Base-by-base conservation (phyloP, 2,797 vertebrate genomes). In the Sebastes iracundus region DNA sequence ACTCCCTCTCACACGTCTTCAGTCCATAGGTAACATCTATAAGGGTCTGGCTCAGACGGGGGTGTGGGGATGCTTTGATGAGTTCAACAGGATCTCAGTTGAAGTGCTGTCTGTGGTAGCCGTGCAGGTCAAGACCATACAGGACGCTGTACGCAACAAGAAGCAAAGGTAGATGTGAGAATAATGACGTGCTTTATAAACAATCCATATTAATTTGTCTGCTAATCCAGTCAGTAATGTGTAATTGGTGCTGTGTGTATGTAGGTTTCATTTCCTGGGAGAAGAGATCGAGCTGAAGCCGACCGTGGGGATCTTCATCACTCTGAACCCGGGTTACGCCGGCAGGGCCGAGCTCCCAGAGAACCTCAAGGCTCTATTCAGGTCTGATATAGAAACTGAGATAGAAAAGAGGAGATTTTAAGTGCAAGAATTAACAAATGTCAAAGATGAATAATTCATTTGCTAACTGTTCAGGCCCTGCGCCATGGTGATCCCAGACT, bases 341-440 rank as follows among this genome's bases (percentile, higher is more conserved):
- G 96, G 96, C 4, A 95, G 96, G 87, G 91, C 93, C 4, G 93
- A 91, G 78, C 94, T 97, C 22, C 96, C 94, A 6, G 95, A 97
- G 93, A 97, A 97, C 85, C 96, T 95, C 10, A 96, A 96, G 82
- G 92, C 92, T 67, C 87, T 96, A 8, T 97, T 97, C 91, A 96
- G 93, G 95, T 97, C 55, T 64, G 77, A 75, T 30, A 18, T 46
- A 46, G 16, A 46, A 46, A 46, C 16, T 46, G 42, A 46, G 0
- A 18, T 96, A 38, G 23, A 62, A 25, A 46, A 49, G 0, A 59
- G 5, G 14, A 52, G 2, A n/a, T 53, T 32, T 80, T 22, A 8
- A 9, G 8, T 42, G 9, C 1, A 35, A 79, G 10, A n/a, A 2
- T 46, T 32, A 14, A 60, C 16, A 77, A 25, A n/a, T 46, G 30